Evolutionary conservation across 1,140 invertebrate genomes (phyloP), one percentile per base, ranked within the genome.

Genomic region (Cyrtorhinus lividipennis): DNA sequence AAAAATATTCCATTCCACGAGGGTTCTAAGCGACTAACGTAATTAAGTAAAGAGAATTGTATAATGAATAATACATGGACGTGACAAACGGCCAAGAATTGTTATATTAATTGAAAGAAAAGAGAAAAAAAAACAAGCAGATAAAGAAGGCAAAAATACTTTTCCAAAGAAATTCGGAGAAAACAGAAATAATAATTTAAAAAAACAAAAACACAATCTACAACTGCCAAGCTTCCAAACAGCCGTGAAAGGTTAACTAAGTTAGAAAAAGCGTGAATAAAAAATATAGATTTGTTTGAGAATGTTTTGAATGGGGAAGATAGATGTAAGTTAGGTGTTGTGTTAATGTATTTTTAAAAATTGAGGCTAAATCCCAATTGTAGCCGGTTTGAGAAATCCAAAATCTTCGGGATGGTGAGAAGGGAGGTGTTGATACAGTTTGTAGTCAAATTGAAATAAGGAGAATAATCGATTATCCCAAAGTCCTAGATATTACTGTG

Each of bases 1-100:
- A 65, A 24, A 65, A 30, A 22, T 63, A 66, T 48, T 15, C 18
- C 30, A 66, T n/a, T 23, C 18, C 12, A 45, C 57, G 44, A 15
- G 24, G 23, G 22, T 38, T 38, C 15, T 38, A 38, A 8, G 15
- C 22, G 15, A 15, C 26, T 24, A 23, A 59, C 20, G 27, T 61
- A n/a, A 61, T 24, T 59, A 59, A 13, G 5, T n/a, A 24, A 24
- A 38, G 15, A 38, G 15, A 38, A 15, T 15, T 5, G 5, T 38
- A 38, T 38, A 38, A 38, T 38, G 15, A 38, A 38, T 15, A n/a
- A n/a, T n/a, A n/a, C n/a, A n/a, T n/a, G n/a, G n/a, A n/a, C n/a
- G n/a, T n/a, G n/a, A n/a, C n/a, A n/a, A n/a, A n/a, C n/a, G n/a
- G n/a, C n/a, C n/a, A n/a, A 38, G 15, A 38, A 15, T 15, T 5